phyloP scores from a whole-genome alignment of 1,140 invertebrate species.

The Heliconius hewitsoni region DNA sequence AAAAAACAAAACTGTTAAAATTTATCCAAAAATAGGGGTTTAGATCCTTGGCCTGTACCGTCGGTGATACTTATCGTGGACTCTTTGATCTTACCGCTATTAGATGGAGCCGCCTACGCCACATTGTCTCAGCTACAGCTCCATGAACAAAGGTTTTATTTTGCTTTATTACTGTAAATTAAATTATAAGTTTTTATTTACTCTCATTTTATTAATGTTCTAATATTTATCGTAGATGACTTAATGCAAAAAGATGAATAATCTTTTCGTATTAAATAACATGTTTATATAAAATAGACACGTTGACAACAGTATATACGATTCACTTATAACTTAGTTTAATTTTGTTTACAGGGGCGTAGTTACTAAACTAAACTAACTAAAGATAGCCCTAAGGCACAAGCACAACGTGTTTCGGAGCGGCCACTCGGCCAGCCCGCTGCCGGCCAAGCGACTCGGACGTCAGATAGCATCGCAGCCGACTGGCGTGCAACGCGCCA shows the following conservation, averaged over 20 bases:
- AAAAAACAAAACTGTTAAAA: conserved; percentile 67
- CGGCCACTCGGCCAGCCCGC: background rate
- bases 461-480: conserved; percentile 50
- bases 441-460: conserved; percentile 24
- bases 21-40: conserved; percentile 67
- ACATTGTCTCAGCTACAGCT: conserved; percentile 48
- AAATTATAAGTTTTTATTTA: background rate
- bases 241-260: background rate
- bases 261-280: background rate
- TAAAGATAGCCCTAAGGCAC: conserved; percentile 13
- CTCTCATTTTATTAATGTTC: background rate
- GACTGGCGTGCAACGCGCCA: conserved; percentile 52
- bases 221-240: background rate
- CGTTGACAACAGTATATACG: background rate
- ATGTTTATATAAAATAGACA: background rate
- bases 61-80: conserved; percentile 67
- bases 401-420: conserved; percentile 4
- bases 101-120: conserved; percentile 51
- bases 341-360: conserved; percentile 14
- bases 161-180: conserved; percentile 38
- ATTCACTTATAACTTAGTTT: background rate
- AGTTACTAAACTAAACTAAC: background rate
- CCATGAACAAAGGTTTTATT: conserved; percentile 39
- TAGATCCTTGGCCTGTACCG: conserved; percentile 53
- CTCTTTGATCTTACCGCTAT: conserved; percentile 66